phyloP scores from a whole-genome alignment of 2,113 vertebrate species.

The Protobothrops mucrosquamatus region DNA sequence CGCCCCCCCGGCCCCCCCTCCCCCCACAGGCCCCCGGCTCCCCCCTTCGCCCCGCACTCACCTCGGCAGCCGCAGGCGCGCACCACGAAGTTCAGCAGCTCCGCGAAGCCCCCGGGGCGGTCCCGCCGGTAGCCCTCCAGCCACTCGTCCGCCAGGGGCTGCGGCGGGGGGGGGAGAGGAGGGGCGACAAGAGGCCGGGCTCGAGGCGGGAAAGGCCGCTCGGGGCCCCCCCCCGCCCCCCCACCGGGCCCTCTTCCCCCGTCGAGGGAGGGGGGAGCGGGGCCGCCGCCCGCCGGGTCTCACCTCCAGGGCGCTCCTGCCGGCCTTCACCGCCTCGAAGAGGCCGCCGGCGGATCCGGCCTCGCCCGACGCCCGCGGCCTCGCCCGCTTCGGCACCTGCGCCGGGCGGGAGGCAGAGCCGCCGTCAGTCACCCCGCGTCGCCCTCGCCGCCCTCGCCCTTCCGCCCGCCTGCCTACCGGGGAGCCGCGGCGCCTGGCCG shows the following conservation, averaged over 20 bases:
- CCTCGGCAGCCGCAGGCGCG: slow-evolving; percentile 85
- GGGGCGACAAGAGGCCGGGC: not conserved
- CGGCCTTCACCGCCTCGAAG: slow-evolving; percentile 70
- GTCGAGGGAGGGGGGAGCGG: not conserved
- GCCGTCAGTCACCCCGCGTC: not conserved
- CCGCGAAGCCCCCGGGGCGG: slow-evolving; percentile 72
- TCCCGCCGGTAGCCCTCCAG: slow-evolving; percentile 82
- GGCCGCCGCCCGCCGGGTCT: slow-evolving; percentile 32
- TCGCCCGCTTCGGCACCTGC: not conserved
- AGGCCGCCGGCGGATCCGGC: slow-evolving; percentile 54
- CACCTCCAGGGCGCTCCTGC: slow-evolving; percentile 72
- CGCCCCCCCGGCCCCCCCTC: too few species aligned
- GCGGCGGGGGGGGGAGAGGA: not conserved
- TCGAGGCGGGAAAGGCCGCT: not conserved
- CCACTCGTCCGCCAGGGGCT: slow-evolving; percentile 88
- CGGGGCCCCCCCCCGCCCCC: not conserved
- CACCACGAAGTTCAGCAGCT: slow-evolving; percentile 86
- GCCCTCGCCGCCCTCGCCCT: not conserved
- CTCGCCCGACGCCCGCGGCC: slow-evolving; percentile 12
- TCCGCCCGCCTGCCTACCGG: not conserved
- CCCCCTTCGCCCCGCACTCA: slow-evolving; percentile 22
- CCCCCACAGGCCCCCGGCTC: too few species aligned
- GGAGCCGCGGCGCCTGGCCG: not conserved
- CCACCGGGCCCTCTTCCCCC: not conserved
- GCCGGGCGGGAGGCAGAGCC: too few species aligned